A percentile compares a stretch with the other conserved stretches of the same genome.
Evolutionary conservation across 1,140 invertebrate species (phyloP).

Genomic region (Doryteuthis pealeii): DNA sequence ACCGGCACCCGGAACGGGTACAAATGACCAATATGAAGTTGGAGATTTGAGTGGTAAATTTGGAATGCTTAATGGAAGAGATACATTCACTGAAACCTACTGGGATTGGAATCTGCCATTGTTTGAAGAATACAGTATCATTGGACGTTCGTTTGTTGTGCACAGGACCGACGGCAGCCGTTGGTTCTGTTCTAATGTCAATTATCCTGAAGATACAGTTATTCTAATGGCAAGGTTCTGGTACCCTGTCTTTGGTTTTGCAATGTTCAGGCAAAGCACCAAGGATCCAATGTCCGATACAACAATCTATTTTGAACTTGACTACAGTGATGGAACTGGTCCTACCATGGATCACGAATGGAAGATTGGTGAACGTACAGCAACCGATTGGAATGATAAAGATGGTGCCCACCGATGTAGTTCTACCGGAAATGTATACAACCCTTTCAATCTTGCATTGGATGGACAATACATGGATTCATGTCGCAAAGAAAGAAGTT

Average conservation of each 20-base stretch:
- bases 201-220: slow-evolving; percentile 40
- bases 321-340: slow-evolving; percentile 83
- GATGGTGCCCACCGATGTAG: slow-evolving; percentile 54
- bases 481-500: slow-evolving; percentile 56
- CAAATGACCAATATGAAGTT: slow-evolving; percentile 68
- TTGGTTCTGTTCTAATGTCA: slow-evolving; percentile 66
- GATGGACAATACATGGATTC: slow-evolving; percentile 27
- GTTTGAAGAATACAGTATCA: slow-evolving; percentile 77
- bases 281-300: slow-evolving; percentile 82
- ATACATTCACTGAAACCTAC: slow-evolving; percentile 67
- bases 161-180: slow-evolving; percentile 65
- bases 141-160: slow-evolving; percentile 81
- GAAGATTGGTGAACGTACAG: slow-evolving; percentile 59
- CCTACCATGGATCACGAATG: slow-evolving; percentile 73
- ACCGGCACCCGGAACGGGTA: slow-evolving; percentile 67
- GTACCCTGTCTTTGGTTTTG: slow-evolving; percentile 84
- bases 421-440: slow-evolving; percentile 76
- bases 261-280: slow-evolving; percentile 80
- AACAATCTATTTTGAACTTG: slow-evolving; percentile 68
- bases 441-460: slow-evolving; percentile 73
- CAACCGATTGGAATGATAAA: slow-evolving; percentile 5
- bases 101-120: slow-evolving; percentile 86
- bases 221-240: slow-evolving; percentile 59
- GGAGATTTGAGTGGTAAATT: slow-evolving; percentile 91
- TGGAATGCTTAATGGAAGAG: slow-evolving; percentile 63